Percentiles rank a stretch among this genome's conserved stretches.
Conservation (phyloP, 35 echinoderm and acorn worm genomes). For the Anneissia japonica region DNA sequence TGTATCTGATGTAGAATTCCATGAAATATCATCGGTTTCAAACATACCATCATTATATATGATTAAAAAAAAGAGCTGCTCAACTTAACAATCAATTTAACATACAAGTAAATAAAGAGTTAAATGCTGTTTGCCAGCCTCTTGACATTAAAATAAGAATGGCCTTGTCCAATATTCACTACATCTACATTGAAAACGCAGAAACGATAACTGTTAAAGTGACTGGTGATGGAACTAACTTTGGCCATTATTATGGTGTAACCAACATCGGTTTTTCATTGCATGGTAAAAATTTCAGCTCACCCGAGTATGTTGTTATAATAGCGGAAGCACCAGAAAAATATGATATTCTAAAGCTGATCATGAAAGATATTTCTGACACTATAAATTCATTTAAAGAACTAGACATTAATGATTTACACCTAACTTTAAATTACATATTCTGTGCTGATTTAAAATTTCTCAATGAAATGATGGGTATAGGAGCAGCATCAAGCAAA, state of each 20-base stretch:
- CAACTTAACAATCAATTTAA: no score
- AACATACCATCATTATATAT: no score
- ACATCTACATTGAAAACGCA: background rate
- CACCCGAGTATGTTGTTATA: background rate
- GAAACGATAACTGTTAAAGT: background rate
- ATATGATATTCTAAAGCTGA: background rate
- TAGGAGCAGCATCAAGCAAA: background rate
- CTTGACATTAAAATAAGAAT: no score
- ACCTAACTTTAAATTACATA: background rate
- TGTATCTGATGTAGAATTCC: background rate
- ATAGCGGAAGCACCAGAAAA: constrained; percentile 28
- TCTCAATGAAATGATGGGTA: constrained; percentile 19
- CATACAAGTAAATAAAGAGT: no score
- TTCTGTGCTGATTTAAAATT: constrained; percentile 27
- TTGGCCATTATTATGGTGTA: background rate
- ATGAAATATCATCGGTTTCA: background rate
- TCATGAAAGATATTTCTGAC: no score
- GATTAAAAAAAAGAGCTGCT: no score
- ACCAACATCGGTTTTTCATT: constrained; percentile 7
- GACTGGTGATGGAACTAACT: constrained; percentile 18
- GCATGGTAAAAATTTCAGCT: background rate
- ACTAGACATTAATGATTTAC: background rate
- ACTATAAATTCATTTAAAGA: no score
- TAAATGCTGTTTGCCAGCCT: no score
- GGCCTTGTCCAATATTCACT: no score